Conservation (phyloP, 2,888 invertebrate species). For the Latrodectus hesperus region DNA sequence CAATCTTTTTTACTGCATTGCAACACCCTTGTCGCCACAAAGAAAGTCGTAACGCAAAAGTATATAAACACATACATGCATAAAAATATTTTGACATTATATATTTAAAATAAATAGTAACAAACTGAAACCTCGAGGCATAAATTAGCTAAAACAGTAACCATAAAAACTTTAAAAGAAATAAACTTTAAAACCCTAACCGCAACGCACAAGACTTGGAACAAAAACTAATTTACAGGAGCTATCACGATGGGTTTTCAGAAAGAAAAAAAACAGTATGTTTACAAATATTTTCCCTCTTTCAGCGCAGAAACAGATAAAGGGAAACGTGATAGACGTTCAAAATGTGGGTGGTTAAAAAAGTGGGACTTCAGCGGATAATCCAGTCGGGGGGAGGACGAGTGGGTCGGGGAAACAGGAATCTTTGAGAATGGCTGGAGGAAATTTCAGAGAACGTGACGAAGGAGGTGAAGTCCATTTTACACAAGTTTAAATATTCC, state of each 20-base stretch:
- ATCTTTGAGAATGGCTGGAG: too few relatives aligned
- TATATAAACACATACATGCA: too few relatives aligned
- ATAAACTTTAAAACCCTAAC: background rate
- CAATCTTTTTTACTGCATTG: too few relatives aligned
- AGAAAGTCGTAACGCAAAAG: too few relatives aligned
- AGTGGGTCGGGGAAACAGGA: too few relatives aligned
- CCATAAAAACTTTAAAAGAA: background rate
- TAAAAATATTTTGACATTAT: too few relatives aligned
- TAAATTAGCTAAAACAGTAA: too few relatives aligned
- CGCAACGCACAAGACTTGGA: background rate
- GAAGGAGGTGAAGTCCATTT: conserved; percentile 5
- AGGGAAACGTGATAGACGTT: background rate
- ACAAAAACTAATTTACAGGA: background rate
- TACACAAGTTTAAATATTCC: conserved; percentile 1
- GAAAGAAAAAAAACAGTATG: background rate
- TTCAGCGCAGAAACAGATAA: background rate
- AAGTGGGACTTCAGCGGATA: background rate
- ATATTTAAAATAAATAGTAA: too few relatives aligned
- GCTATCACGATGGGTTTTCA: background rate
- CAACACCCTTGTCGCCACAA: too few relatives aligned
- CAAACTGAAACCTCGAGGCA: too few relatives aligned
- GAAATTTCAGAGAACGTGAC: background rate
- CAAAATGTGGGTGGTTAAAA: background rate
- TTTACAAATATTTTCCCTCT: background rate
- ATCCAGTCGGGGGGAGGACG: background rate